A percentile compares a stretch with the other conserved stretches of the same genome.
Conservation (phyloP, 2,888 invertebrate species). For the Agrochola macilenta region DNA sequence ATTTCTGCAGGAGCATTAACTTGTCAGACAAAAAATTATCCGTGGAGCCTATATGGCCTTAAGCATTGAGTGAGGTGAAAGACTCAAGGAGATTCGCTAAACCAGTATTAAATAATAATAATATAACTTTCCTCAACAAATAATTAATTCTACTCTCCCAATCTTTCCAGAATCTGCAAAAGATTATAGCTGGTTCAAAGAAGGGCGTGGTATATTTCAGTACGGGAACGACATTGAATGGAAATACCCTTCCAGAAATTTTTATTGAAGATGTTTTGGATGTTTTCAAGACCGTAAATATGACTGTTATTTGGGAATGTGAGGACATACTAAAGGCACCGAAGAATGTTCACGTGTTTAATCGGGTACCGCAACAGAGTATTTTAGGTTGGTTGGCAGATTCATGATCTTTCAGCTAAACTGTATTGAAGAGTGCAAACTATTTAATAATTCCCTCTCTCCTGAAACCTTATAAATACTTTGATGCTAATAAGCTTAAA, state of each 20-base stretch:
- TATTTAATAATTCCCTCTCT: background rate
- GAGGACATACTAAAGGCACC: conserved; percentile 76
- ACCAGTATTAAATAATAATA: background rate
- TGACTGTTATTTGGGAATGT: conserved; percentile 86
- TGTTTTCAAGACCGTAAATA: conserved; percentile 80
- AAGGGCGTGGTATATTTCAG: conserved; percentile 86
- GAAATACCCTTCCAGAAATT: conserved; percentile 72
- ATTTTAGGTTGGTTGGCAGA: conserved; percentile 33
- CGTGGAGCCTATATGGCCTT: too few species aligned
- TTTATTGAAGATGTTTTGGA: conserved; percentile 73
- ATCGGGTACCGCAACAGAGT: conserved; percentile 80
- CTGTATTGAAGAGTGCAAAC: background rate
- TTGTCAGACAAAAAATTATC: too few species aligned
- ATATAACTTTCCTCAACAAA: background rate
- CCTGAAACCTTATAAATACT: too few species aligned
- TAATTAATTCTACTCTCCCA: background rate
- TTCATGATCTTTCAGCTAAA: background rate
- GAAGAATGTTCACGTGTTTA: conserved; percentile 79
- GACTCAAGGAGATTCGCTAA: background rate
- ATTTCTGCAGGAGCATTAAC: too few species aligned
- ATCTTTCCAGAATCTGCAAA: conserved; percentile 76
- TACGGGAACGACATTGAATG: conserved; percentile 82
- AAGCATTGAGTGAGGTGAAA: too few species aligned
- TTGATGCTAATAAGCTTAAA: too few species aligned
- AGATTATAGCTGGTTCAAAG: conserved; percentile 78